A percentile compares a stretch with the other conserved stretches of the same genome.
phyloP scores from a whole-genome alignment of 2,888 invertebrate genomes.

The Lottia gigantea region DNA sequence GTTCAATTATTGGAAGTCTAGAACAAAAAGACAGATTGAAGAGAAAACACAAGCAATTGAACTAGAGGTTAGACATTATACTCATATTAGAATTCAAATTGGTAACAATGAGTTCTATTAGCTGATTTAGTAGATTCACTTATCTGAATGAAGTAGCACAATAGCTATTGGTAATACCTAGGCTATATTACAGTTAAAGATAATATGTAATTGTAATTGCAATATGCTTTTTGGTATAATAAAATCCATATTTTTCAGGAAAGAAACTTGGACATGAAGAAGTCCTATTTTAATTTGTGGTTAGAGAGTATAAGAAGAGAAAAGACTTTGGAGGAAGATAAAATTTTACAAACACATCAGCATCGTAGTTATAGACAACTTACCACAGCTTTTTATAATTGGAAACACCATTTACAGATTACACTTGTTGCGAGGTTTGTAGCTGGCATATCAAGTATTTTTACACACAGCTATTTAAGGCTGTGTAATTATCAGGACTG shows the following conservation, averaged over 20 bases:
- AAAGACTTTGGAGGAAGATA: constrained; percentile 30
- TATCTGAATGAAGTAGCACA: background rate
- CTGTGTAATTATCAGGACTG: too few relatives aligned
- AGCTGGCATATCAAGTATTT: too few relatives aligned
- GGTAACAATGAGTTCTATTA: background rate
- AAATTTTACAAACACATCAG: constrained; percentile 35
- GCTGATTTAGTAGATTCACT: background rate
- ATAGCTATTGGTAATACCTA: background rate
- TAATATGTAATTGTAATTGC: too few relatives aligned
- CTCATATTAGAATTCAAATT: too few relatives aligned
- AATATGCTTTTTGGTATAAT: too few relatives aligned
- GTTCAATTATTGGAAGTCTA: constrained; percentile 46
- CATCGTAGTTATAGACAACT: constrained; percentile 32
- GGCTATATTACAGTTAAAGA: background rate
- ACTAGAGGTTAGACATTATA: constrained; percentile 33
- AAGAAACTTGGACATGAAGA: constrained; percentile 36
- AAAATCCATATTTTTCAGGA: constrained; percentile 35
- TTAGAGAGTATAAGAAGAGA: constrained; percentile 38
- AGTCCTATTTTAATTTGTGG: constrained; percentile 45
- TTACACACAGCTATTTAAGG: too few relatives aligned
- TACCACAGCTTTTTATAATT: constrained; percentile 36
- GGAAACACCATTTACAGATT: constrained; percentile 49
- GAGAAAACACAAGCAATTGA: constrained; percentile 34
- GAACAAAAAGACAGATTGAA: constrained; percentile 33
- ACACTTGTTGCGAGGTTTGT: constrained; percentile 50